Percentiles rank a stretch among this genome's conserved stretches.
Evolutionary conservation across 2,113 vertebrate genomes (phyloP).

Genomic region (Eurystomus gularis): DNA sequence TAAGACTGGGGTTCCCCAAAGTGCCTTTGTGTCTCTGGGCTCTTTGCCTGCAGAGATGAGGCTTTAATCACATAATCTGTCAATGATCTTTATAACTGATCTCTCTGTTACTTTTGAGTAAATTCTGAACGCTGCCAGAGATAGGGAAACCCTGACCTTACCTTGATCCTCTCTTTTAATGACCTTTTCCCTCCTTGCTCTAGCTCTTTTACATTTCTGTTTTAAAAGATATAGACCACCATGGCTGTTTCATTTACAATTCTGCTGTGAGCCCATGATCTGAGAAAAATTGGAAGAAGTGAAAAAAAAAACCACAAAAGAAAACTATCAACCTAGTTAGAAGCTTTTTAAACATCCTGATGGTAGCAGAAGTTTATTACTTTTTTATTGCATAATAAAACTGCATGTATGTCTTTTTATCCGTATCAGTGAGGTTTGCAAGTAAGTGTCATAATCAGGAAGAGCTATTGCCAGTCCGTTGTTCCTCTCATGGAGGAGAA

Average conservation of each 20-base stretch:
- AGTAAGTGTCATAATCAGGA: neutral
- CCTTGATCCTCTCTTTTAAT: neutral
- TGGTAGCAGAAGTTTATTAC: neutral
- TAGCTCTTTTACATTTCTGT: neutral
- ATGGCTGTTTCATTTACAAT: neutral
- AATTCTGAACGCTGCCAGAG: neutral
- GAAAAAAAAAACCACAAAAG: neutral
- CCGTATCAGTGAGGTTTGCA: neutral
- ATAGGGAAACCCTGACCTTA: neutral
- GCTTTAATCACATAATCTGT: neutral
- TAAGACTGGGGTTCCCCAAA: neutral
- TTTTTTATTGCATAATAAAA: neutral
- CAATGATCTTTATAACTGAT: neutral
- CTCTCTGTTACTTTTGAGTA: neutral
- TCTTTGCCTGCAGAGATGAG: neutral
- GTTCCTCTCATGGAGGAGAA: neutral
- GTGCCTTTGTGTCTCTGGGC: neutral
- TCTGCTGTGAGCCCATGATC: neutral
- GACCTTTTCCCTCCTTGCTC: neutral
- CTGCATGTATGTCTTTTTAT: neutral
- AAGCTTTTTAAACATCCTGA: conserved; percentile 1
- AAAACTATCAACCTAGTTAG: neutral
- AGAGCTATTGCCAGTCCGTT: neutral
- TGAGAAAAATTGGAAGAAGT: neutral
- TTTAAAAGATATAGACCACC: neutral